These are phyloP conservation scores for Gallirallus australis DNA, from an alignment of 2,797 vertebrate species.

Conservation along the genomic window DNA sequence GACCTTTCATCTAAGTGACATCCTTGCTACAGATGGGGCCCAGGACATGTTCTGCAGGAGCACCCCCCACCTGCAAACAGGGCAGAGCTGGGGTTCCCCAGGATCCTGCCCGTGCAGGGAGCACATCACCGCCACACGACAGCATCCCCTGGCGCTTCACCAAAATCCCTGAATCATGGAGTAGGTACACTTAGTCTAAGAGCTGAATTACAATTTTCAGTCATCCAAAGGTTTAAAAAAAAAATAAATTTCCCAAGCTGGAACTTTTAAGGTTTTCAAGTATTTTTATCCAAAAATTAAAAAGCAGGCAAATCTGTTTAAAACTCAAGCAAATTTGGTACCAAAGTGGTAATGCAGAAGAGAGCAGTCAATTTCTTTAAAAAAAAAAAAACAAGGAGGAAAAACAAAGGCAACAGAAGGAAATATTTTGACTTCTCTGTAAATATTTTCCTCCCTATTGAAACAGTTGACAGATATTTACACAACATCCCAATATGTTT, in stretches of 20 bases:
- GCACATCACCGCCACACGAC: too few relatives aligned
- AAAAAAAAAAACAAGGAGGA: neutral
- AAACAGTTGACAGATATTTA: neutral
- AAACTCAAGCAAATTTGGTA: neutral
- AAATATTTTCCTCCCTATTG: neutral
- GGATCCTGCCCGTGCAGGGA: too few relatives aligned
- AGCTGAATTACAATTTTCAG: neutral
- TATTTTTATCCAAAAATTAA: neutral
- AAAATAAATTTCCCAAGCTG: neutral
- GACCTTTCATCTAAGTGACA: neutral
- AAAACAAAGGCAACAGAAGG: neutral
- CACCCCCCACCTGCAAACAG: too few relatives aligned
- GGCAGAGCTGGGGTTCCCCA: too few relatives aligned
- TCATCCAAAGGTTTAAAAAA: neutral
- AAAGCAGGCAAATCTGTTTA: neutral
- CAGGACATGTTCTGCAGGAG: too few relatives aligned
- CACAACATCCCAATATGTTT: accelerated
- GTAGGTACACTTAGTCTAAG: neutral
- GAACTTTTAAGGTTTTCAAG: neutral
- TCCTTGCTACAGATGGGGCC: too few relatives aligned
- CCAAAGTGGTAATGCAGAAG: neutral
- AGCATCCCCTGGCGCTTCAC: neutral
- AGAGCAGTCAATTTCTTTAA: accelerated
- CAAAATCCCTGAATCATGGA: too few relatives aligned
- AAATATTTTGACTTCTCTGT: neutral